phyloP scores from a whole-genome alignment of 2,113 vertebrate species.

The Paratilapia polleni region DNA sequence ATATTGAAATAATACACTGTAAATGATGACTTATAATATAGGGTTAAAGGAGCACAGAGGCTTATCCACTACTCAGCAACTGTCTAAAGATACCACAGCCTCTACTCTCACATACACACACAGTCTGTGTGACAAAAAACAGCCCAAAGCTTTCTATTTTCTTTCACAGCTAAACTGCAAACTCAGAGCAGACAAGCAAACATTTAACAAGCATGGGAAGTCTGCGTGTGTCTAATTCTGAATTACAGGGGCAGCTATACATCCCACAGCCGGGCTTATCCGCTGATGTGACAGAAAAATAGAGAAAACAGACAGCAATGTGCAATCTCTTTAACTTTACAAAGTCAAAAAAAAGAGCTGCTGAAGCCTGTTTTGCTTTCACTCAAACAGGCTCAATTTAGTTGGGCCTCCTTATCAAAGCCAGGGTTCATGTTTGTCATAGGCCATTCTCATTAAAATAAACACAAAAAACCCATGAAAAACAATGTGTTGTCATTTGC shows the following conservation, averaged over 20 bases:
- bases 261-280: slow-evolving; percentile 42
- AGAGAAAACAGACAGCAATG: slow-evolving; percentile 13
- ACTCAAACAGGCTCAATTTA: slow-evolving; percentile 30
- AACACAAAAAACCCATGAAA: background rate
- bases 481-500: background rate
- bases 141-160: slow-evolving; percentile 22
- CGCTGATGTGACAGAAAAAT: slow-evolving; percentile 42
- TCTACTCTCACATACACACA: background rate
- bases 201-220: slow-evolving; percentile 15
- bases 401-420: slow-evolving; percentile 12
- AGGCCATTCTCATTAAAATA: background rate
- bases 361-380: slow-evolving; percentile 23
- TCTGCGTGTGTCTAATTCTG: slow-evolving; percentile 31
- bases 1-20: slow-evolving; percentile 1
- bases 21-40: slow-evolving; percentile 3
- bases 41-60: slow-evolving; percentile 3
- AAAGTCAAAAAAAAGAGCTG: background rate
- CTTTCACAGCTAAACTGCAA: slow-evolving; percentile 36
- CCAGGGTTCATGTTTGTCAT: slow-evolving; percentile 10
- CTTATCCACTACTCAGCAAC: slow-evolving; percentile 36
- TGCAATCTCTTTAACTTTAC: slow-evolving; percentile 25
- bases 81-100: slow-evolving; percentile 28
- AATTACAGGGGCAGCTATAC: slow-evolving; percentile 46
- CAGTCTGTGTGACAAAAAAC: slow-evolving; percentile 19
- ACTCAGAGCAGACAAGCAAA: slow-evolving; percentile 29